A percentile compares a stretch with the other conserved stretches of the same genome.
Conservation (phyloP, 2,113 vertebrate genomes). For the Fukomys damarensis region DNA sequence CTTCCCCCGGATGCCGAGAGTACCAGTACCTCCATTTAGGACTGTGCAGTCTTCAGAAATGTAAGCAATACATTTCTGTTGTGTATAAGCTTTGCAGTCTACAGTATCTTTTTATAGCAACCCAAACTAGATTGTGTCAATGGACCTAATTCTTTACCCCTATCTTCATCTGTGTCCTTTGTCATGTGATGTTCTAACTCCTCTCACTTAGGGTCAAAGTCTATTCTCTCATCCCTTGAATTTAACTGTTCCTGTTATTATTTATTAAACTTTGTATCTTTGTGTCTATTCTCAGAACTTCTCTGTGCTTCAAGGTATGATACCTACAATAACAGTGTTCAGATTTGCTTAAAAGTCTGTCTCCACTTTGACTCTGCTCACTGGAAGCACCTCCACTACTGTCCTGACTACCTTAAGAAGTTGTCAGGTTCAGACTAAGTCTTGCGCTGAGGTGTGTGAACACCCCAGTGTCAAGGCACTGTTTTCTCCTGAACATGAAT, state of each 20-base stretch:
- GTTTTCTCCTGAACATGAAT: background rate
- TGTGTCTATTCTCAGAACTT: background rate
- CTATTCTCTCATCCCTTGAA: background rate
- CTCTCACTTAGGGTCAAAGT: background rate
- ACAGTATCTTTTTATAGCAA: background rate
- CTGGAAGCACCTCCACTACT: background rate
- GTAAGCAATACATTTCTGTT: background rate
- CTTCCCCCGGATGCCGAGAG: background rate
- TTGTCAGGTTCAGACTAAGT: background rate
- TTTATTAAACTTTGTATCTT: background rate
- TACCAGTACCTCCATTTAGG: background rate
- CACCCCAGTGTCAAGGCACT: background rate
- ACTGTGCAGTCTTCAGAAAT: background rate
- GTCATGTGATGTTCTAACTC: background rate
- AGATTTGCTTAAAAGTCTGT: slow-evolving; percentile 5
- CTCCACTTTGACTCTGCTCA: background rate
- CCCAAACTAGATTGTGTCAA: background rate
- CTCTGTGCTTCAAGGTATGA: background rate
- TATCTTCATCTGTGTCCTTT: background rate
- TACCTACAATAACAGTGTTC: background rate
- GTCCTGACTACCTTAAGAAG: background rate
- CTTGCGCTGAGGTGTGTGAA: background rate
- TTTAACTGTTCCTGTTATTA: background rate
- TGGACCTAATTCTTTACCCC: background rate
- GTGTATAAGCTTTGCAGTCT: background rate